Evolutionary conservation across 2,797 vertebrate species (phyloP).

Genomic region (Paramormyrops hopkinsi): DNA sequence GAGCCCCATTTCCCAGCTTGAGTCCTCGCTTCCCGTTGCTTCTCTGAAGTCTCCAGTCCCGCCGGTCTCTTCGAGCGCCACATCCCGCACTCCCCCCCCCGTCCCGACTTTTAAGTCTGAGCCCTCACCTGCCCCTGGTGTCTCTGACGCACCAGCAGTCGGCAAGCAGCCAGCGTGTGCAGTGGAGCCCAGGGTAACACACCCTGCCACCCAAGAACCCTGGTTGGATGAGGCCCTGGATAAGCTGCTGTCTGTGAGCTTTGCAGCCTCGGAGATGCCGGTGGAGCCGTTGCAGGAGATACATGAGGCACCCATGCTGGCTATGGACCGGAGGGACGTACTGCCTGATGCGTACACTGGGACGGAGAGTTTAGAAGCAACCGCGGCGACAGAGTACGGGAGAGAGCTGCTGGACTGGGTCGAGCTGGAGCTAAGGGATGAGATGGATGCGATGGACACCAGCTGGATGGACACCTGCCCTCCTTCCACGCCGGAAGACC

Average conservation of each 20-base stretch:
- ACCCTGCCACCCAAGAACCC: slow-evolving; percentile 37
- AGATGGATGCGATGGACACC: slow-evolving; percentile 53
- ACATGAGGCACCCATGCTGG: slow-evolving; percentile 58
- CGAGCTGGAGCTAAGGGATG: slow-evolving; percentile 58
- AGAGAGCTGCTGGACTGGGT: slow-evolving; percentile 54
- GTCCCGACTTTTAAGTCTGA: slow-evolving; percentile 25
- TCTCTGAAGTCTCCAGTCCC: slow-evolving; percentile 27
- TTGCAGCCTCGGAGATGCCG: slow-evolving; percentile 35
- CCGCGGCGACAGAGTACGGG: slow-evolving; percentile 51
- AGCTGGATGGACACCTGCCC: slow-evolving; percentile 72
- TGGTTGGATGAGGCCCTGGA: slow-evolving; percentile 59
- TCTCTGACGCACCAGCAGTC: neutral
- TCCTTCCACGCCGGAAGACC: slow-evolving; percentile 54
- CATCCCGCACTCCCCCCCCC: slow-evolving; percentile 15
- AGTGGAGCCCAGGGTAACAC: neutral
- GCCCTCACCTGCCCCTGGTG: slow-evolving; percentile 22
- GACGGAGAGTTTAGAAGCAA: slow-evolving; percentile 11
- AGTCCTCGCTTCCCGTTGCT: slow-evolving; percentile 15
- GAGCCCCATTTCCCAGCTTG: slow-evolving; percentile 30
- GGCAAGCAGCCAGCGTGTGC: slow-evolving; percentile 33
- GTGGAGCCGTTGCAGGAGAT: slow-evolving; percentile 44
- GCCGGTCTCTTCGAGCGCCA: slow-evolving; percentile 19
- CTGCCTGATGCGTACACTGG: slow-evolving; percentile 64
- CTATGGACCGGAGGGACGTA: slow-evolving; percentile 57
- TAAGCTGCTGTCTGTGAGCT: slow-evolving; percentile 61